Percentiles rank a stretch among this genome's conserved stretches.
These are phyloP conservation scores for Drosophila basisetae DNA, from an alignment of 2,888 invertebrate species.

Conservation along the genomic window DNA sequence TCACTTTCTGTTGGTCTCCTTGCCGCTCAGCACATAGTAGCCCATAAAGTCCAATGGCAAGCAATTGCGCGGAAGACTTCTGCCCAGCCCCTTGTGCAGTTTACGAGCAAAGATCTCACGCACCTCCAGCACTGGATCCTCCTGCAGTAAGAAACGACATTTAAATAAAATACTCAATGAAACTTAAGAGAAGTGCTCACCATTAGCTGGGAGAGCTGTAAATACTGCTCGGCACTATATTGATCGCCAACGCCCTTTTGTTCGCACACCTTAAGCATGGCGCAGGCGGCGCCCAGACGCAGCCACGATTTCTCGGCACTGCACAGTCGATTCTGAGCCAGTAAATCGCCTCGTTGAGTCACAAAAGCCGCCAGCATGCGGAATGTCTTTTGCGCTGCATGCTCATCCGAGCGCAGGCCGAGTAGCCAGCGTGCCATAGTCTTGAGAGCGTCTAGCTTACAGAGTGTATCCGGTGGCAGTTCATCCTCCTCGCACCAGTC, in stretches of 20 bases:
- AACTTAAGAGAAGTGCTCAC: conserved; percentile 86
- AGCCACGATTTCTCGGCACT: conserved; percentile 97
- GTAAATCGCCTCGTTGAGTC: conserved; percentile 94
- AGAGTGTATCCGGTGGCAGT: conserved; percentile 95
- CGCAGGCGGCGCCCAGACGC: conserved; percentile 95
- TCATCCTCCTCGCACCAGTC: conserved; percentile 94
- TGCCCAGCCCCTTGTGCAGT: conserved; percentile 94
- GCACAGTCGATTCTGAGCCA: conserved; percentile 90
- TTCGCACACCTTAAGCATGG: conserved; percentile 98
- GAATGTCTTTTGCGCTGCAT: conserved; percentile 96
- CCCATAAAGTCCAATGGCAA: conserved; percentile 98
- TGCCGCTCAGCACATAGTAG: conserved; percentile 95
- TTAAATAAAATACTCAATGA: neutral
- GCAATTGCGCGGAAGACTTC: conserved; percentile 95
- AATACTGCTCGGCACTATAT: conserved; percentile 97
- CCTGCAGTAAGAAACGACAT: conserved; percentile 85
- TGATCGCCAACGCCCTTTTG: conserved; percentile 98
- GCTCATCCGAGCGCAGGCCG: conserved; percentile 94
- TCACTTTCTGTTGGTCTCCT: conserved; percentile 93
- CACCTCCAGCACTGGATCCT: conserved; percentile 92
- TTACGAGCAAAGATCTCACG: conserved; percentile 95
- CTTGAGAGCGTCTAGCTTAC: conserved; percentile 97
- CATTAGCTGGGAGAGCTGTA: conserved; percentile 96
- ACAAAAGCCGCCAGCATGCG: conserved; percentile 97
- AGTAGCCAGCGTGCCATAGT: conserved; percentile 98